Percentiles rank a stretch among this genome's conserved stretches.
Evolutionary conservation across 1,140 invertebrate species (phyloP).

Genomic region (Diabrotica virgifera): DNA sequence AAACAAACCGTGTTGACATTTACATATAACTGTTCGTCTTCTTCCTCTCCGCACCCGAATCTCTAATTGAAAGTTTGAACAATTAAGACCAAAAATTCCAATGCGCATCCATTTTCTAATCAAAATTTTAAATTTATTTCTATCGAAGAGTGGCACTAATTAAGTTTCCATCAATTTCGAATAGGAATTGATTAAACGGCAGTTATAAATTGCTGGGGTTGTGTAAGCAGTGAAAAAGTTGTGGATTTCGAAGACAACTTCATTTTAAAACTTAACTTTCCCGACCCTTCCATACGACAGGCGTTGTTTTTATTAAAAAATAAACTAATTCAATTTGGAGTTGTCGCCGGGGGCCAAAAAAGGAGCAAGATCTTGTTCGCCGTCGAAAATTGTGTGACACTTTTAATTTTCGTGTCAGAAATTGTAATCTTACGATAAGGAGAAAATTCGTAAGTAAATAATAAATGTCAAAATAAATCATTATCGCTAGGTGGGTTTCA

Average conservation of each 20-base stretch:
- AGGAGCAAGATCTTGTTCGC: too few relatives aligned
- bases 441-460: too few relatives aligned
- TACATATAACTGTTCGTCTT: too few relatives aligned
- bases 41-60: not conserved
- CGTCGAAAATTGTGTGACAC: too few relatives aligned
- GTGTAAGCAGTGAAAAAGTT: not conserved
- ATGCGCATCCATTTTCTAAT: not conserved
- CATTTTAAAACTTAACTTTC: not conserved
- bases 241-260: not conserved
- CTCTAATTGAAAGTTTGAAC: not conserved
- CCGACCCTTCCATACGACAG: not conserved
- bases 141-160: not conserved
- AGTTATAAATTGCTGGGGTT: not conserved
- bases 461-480: too few relatives aligned
- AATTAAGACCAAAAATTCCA: not conserved
- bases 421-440: too few relatives aligned
- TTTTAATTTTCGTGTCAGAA: too few relatives aligned
- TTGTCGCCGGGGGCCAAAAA: too few relatives aligned
- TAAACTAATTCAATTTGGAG: not conserved
- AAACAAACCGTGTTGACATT: too few relatives aligned
- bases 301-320: not conserved
- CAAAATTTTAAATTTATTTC: constrained; percentile 1
- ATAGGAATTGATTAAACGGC: not conserved
- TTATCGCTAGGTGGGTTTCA: too few relatives aligned
- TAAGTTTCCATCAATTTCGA: not conserved